These are phyloP conservation scores for Heterohyrax brucei DNA, from an alignment of 2,797 vertebrate genomes.

Conservation along the genomic window DNA sequence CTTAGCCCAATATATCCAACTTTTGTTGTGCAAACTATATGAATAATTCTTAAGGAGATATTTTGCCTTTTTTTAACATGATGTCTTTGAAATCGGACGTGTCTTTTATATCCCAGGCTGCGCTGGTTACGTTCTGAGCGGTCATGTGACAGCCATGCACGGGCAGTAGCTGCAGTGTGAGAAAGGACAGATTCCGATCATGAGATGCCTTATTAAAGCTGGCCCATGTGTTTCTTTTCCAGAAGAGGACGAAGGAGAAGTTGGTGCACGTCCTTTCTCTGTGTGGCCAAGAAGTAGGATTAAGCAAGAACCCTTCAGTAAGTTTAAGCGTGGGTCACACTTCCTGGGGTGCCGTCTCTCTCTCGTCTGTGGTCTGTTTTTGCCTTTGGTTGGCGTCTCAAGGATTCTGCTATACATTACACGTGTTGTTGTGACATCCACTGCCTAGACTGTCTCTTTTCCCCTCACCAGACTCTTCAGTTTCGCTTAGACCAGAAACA, in stretches of 20 bases:
- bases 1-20: neutral
- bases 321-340: slow-evolving; percentile 81
- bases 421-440: neutral
- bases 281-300: slow-evolving; percentile 98
- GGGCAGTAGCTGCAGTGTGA: neutral
- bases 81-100: neutral
- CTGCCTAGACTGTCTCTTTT: neutral
- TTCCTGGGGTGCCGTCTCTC: neutral
- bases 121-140: neutral
- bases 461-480: neutral
- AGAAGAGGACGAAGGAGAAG: slow-evolving; percentile 99
- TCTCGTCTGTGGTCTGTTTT: neutral
- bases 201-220: neutral
- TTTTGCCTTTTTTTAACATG: neutral
- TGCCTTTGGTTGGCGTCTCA: neutral
- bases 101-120: neutral
- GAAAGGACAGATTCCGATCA: neutral
- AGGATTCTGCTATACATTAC: neutral
- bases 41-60: neutral
- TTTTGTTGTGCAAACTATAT: neutral
- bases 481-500: slow-evolving; percentile 39
- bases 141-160: no score
- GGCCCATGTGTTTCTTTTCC: slow-evolving; percentile 80
- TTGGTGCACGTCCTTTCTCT: slow-evolving; percentile 98
- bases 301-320: slow-evolving; percentile 99